Evolutionary conservation across 2,797 vertebrate species (phyloP), one percentile per base, ranked within the genome.

Genomic region (Acropternis orthonyx): DNA sequence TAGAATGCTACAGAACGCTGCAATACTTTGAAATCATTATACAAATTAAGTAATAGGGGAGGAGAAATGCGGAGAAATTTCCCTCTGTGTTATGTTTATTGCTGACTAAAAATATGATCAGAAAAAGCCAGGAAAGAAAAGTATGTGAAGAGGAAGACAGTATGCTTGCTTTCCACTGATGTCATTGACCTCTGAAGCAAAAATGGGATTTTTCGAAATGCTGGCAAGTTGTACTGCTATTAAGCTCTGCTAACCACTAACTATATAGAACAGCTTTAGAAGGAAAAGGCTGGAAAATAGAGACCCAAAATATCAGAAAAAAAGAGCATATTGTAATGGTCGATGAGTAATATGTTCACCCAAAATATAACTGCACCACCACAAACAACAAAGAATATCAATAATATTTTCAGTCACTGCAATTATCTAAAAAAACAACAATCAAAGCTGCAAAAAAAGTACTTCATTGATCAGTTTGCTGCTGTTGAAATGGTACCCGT

Each of bases 231-330:
- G 55, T 80, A 67, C 67, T 77, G 66, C 55, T 88, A 62, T 73
- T 87, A 92, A 90, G 41, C 41, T 65, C 30, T 65, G 68, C 86
- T 87, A 89, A 80, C 77, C 86, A 78, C 61, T 91, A 94, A 85
- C 80, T 89, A 41, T 13, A 90, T 1, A 82, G 63, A 92, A 90
- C 46, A 49, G 46, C 66, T 74, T 75, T 44, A 91, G 48, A 73
- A 81, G 61, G 44, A 92, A 91, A 36, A 63, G 55, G 34, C 14
- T 83, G 51, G 49, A 80, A 92, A 89, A 87, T 1, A 80, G 66
- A 85, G 88, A 83, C 15, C 59, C 3, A 41, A 30, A 84, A 1
- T 34, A 78, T 34, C 15, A 88, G 63, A 28, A 85, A 51, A 51
- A 88, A 86, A 43, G 4, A 68, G 16, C 49, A 46, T 59, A 66